Evolutionary conservation across 2,797 vertebrate species (phyloP).

Genomic region (Sebastes wilsoni): DNA sequence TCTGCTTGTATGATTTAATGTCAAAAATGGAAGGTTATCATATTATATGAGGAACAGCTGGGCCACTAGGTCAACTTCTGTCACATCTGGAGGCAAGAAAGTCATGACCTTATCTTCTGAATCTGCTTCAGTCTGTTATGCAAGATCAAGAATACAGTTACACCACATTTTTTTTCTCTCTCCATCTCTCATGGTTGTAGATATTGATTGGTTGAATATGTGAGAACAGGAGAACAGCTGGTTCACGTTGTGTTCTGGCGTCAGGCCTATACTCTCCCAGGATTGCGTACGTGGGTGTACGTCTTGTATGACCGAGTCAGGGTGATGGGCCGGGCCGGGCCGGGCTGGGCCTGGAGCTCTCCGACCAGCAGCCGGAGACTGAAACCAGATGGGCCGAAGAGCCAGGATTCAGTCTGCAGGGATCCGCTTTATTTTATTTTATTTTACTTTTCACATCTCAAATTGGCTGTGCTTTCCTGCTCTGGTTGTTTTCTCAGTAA

Average conservation of each 20-base stretch:
- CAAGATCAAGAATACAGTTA: conserved; percentile 24
- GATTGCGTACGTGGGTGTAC: conserved; percentile 61
- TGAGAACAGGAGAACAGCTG: conserved; percentile 65
- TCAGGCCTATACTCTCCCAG: conserved; percentile 49
- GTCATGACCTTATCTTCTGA: background rate
- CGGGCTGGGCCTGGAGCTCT: conserved; percentile 14
- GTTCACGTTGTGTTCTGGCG: conserved; percentile 63
- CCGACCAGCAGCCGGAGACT: conserved; percentile 50
- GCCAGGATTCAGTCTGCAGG: conserved; percentile 23
- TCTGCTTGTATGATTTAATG: background rate
- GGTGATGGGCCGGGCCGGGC: conserved; percentile 35
- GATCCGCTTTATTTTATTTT: conserved; percentile 36
- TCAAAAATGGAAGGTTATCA: conserved; percentile 10
- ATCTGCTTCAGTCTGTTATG: conserved; percentile 29
- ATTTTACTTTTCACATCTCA: conserved; percentile 24
- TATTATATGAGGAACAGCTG: conserved; percentile 21
- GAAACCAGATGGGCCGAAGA: conserved; percentile 57
- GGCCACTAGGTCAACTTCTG: conserved; percentile 28
- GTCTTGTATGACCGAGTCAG: conserved; percentile 51
- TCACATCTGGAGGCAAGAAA: conserved; percentile 30
- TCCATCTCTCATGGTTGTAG: conserved; percentile 16
- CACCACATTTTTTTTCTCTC: background rate
- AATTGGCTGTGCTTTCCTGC: conserved; percentile 15
- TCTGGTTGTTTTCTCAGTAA: conserved; percentile 32
- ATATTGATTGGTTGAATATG: conserved; percentile 48